Percentiles rank a stretch among this genome's conserved stretches.
phyloP scores from a whole-genome alignment of 2,113 vertebrate genomes.

The Neotragus pygmaeus region DNA sequence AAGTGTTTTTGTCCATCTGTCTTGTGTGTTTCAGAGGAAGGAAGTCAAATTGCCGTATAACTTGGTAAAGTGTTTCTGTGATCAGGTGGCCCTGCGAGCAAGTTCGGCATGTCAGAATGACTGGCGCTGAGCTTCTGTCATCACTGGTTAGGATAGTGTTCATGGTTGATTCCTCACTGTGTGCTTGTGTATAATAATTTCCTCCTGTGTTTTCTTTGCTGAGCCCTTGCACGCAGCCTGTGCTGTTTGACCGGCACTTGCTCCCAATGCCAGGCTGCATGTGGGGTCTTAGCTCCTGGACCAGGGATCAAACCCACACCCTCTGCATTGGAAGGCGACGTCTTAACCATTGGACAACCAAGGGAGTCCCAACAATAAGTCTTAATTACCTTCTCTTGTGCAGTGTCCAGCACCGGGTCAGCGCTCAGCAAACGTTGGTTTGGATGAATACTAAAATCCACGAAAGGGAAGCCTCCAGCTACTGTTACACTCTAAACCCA shows the following conservation, averaged over 20 bases:
- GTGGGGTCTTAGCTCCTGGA: neutral
- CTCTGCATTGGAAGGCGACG: neutral
- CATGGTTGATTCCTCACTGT: neutral
- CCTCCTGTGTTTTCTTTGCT: neutral
- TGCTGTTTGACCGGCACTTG: neutral
- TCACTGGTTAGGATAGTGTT: neutral
- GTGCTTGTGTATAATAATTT: neutral
- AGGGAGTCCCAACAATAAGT: neutral
- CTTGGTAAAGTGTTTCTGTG: neutral
- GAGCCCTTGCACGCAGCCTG: neutral
- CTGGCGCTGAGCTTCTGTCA: neutral
- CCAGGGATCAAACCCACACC: neutral
- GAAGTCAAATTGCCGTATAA: neutral
- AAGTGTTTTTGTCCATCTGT: neutral
- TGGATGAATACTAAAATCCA: neutral
- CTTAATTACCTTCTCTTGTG: neutral
- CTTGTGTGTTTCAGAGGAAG: neutral
- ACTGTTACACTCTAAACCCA: neutral
- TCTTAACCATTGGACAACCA: neutral
- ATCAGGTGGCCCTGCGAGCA: neutral
- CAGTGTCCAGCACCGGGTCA: neutral
- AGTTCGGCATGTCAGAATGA: neutral
- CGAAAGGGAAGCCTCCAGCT: neutral
- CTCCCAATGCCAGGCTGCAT: neutral
- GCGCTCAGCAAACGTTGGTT: neutral